Evolutionary conservation across 2,113 vertebrate genomes (phyloP), one percentile per base, ranked within the genome.

Genomic region (Ailurus styani): DNA sequence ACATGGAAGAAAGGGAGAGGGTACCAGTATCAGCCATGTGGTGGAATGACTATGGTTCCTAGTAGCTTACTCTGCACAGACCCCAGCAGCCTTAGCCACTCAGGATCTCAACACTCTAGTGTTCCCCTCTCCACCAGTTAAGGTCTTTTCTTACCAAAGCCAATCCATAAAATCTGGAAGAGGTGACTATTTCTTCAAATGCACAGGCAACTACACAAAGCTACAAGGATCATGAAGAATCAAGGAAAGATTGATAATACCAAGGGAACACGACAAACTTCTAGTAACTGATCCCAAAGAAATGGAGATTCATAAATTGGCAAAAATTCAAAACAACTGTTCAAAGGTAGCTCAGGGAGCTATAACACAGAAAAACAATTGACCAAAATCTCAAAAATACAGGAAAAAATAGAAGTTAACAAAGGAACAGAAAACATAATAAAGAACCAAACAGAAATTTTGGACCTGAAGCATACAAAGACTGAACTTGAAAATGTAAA

Each of bases 21-120:
- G 17, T 9, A 31, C 12, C 23, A 31, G 34, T 15, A 66, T 31
- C 4, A n/a, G 17, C 6, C 34, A 50, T 0, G 15, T 1, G 5
- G 1, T 1, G 0, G 45, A 47, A 27, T 50, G 42, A 20, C 42
- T 6, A 2, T 40, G 60, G 57, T 37, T 79, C 15, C 73, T 3
- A 40, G 17, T 9, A 18, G 34, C 25, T n/a, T 90, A 14, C 42
- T 40, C 10, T 64, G 7, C 47, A 90, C 34, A 79, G 7, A 52
- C 45, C 23, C 37, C 45, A 66, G 7, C 1, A 66, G 34, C 25
- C 57, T 66, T 90, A 77, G 55, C 4, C 1, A 11, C 42, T 62
- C 21, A 90, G 31, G 23, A 78, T 47, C 42, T 37, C 55, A 50
- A 62, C 34, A 50, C 21, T 25, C 55, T 40, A n/a, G 31, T 31